Percentiles rank a stretch among this genome's conserved stretches.
Evolutionary conservation across 2,113 vertebrate genomes (phyloP).

Genomic region (Syngnathoides biaculeatus): DNA sequence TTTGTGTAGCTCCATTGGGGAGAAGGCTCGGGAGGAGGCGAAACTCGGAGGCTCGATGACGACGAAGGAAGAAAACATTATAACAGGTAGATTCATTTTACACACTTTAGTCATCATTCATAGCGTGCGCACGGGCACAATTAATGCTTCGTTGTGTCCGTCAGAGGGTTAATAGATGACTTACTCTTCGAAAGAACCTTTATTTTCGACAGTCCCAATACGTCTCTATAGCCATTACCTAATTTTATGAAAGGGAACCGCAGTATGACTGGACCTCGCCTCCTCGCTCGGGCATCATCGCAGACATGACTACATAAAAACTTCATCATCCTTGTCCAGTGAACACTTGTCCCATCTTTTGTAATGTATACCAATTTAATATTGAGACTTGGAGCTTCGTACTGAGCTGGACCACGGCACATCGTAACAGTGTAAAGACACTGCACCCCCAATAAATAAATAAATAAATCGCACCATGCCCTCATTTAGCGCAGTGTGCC

Average conservation of each 20-base stretch:
- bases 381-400: constrained; percentile 6
- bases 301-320: background rate
- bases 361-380: background rate
- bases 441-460: constrained; percentile 64
- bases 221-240: background rate
- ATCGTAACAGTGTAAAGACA: constrained; percentile 60
- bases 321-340: background rate
- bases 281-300: background rate
- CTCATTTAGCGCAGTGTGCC: constrained; percentile 51
- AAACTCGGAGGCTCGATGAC: constrained; percentile 61
- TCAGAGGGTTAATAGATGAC: background rate
- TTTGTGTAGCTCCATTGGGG: constrained; percentile 54
- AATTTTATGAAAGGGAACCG: constrained; percentile 13
- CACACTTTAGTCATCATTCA: background rate
- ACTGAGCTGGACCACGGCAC: constrained; percentile 67
- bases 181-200: background rate
- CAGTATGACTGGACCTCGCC: constrained; percentile 20
- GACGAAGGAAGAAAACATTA: constrained; percentile 61
- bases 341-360: too few species aligned
- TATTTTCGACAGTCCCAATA: background rate
- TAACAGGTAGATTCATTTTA: constrained; percentile 44
- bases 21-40: constrained; percentile 51
- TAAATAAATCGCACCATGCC: constrained; percentile 45
- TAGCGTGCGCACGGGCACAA: background rate
- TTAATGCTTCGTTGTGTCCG: background rate